A percentile compares a stretch with the other conserved stretches of the same genome.
These are phyloP conservation scores for Eclectus roratus DNA, from an alignment of 2,113 vertebrate genomes.

Conservation along the genomic window DNA sequence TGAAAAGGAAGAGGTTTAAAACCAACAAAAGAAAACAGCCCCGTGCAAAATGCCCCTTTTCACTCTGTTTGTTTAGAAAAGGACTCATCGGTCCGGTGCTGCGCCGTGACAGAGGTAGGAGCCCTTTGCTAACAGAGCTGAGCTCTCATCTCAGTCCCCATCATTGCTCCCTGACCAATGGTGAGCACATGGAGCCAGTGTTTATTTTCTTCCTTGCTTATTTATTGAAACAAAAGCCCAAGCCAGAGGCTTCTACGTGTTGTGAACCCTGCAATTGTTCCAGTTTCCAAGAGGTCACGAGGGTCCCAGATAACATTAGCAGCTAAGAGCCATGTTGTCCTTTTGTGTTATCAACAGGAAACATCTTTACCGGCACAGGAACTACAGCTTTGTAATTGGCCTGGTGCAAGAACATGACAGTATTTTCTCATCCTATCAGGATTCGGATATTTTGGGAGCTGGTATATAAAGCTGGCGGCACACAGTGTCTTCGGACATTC, in stretches of 20 bases:
- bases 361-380: constrained; percentile 93
- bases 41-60: not conserved
- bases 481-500: constrained; percentile 50
- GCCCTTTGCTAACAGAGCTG: not conserved
- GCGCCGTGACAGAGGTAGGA: not conserved
- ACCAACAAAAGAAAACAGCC: not conserved
- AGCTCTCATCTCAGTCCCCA: not conserved
- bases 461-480: constrained; percentile 83
- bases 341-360: constrained; percentile 90
- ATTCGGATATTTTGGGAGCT: constrained; percentile 88
- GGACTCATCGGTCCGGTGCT: not conserved
- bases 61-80: not conserved
- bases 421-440: constrained; percentile 80
- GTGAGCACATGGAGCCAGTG: not conserved
- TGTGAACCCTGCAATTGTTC: constrained; percentile 50
- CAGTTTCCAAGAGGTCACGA: constrained; percentile 67
- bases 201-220: constrained; percentile 35
- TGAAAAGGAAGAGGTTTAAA: not conserved
- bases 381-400: constrained; percentile 86
- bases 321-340: constrained; percentile 41
- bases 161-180: not conserved
- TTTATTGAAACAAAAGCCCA: constrained; percentile 27
- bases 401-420: constrained; percentile 80
- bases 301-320: constrained; percentile 82
- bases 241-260: constrained; percentile 16